phyloP scores from a whole-genome alignment of 2,113 vertebrate genomes.

The Microcebus ravelobensis region DNA sequence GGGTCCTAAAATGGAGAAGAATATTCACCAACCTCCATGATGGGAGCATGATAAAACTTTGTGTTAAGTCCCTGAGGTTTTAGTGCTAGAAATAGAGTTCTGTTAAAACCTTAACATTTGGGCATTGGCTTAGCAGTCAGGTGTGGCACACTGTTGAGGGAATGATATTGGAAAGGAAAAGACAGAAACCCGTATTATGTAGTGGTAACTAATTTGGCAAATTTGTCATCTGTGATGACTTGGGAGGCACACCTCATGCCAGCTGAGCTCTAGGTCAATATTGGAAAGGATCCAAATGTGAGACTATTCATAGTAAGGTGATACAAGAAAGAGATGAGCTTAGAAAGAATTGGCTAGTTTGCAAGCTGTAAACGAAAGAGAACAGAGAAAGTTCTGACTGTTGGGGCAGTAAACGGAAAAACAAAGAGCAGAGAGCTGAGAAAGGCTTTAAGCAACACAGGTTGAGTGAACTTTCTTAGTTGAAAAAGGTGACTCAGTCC shows the following conservation, averaged over 20 bases:
- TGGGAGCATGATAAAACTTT: neutral
- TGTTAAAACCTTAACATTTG: neutral
- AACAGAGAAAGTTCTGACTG: neutral
- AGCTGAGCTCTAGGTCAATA: neutral
- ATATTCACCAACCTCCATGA: neutral
- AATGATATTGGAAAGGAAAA: neutral
- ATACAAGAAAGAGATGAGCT: neutral
- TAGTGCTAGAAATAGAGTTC: neutral
- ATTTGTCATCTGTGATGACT: neutral
- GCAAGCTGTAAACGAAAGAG: neutral
- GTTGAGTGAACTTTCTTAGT: neutral
- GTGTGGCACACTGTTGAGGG: neutral
- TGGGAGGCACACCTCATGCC: neutral
- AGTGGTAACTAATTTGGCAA: neutral
- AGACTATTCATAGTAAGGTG: neutral
- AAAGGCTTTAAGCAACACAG: neutral
- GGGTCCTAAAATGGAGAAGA: neutral
- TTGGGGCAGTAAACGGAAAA: conserved; percentile 4
- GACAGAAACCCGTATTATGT: neutral
- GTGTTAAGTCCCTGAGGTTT: neutral
- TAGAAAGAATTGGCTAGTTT: neutral
- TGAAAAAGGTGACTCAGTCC: neutral
- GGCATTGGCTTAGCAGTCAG: neutral
- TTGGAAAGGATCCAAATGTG: neutral
- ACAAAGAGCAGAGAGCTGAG: neutral